Conservation (phyloP, 2,113 vertebrate species). For the Octodon degus region DNA sequence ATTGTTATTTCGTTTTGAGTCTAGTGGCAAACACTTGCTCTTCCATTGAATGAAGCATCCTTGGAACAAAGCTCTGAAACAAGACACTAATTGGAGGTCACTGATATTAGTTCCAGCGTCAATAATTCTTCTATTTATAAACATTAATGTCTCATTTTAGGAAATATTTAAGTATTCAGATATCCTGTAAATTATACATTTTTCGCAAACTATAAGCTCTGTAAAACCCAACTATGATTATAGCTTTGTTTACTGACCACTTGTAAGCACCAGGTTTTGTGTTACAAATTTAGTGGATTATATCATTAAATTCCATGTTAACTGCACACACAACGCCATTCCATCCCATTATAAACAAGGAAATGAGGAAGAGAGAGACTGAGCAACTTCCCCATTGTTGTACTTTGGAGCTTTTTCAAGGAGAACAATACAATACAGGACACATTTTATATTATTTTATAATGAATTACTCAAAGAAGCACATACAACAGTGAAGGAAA, state of each 20-base stretch:
- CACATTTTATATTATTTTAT: too few species aligned
- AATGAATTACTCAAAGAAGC: too few species aligned
- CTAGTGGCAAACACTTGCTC: not conserved
- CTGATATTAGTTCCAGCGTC: not conserved
- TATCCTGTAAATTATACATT: not conserved
- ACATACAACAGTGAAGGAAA: too few species aligned
- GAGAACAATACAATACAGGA: too few species aligned
- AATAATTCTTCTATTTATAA: not conserved
- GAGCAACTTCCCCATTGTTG: not conserved
- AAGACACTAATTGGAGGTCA: not conserved
- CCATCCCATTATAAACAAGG: not conserved
- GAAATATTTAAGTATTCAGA: constrained; percentile 46
- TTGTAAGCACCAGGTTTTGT: not conserved
- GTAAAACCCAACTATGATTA: not conserved
- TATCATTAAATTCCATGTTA: not conserved
- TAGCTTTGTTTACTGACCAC: constrained; percentile 17
- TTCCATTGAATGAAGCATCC: not conserved
- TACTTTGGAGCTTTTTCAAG: too few species aligned
- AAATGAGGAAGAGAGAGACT: not conserved
- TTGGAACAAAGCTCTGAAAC: not conserved
- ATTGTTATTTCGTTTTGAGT: not conserved
- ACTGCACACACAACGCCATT: not conserved
- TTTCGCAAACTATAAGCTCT: not conserved
- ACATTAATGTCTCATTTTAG: not conserved
- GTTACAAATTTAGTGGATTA: not conserved